Percentiles rank a stretch among this genome's conserved stretches.
These are phyloP conservation scores for Rhineura floridana DNA, from an alignment of 2,113 vertebrate genomes.

Conservation along the genomic window DNA sequence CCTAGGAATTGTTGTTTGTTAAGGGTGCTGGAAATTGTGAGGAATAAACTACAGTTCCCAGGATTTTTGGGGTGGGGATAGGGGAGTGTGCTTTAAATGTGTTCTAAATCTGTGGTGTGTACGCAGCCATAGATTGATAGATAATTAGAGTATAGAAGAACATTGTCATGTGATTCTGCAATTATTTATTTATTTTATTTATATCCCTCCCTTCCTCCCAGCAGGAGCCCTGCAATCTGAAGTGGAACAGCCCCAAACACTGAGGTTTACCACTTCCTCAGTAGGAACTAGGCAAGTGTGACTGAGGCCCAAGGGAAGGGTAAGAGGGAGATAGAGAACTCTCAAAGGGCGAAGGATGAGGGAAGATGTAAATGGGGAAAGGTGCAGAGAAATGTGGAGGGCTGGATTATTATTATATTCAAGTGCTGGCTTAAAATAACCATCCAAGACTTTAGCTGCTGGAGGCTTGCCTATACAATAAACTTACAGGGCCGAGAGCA, in stretches of 20 bases:
- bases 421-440: neutral
- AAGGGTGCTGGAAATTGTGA: too few relatives aligned
- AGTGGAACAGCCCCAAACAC: too few relatives aligned
- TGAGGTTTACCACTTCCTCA: neutral
- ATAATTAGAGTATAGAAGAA: neutral
- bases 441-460: neutral
- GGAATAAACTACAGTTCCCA: too few relatives aligned
- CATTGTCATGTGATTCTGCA: neutral
- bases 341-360: neutral
- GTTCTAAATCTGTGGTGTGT: too few relatives aligned
- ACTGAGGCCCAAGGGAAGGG: neutral
- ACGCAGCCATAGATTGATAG: too few relatives aligned
- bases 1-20: too few relatives aligned
- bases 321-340: neutral
- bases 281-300: neutral
- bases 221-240: neutral
- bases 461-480: neutral
- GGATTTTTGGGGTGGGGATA: too few relatives aligned
- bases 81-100: too few relatives aligned
- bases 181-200: too few relatives aligned
- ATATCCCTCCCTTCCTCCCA: too few relatives aligned
- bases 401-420: neutral
- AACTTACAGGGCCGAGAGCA: conserved; percentile 14
- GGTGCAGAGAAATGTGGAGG: neutral
- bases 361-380: too few relatives aligned